Evolutionary conservation across 2,888 invertebrate genomes (phyloP).

Genomic region (Erpobdella octoculata): DNA sequence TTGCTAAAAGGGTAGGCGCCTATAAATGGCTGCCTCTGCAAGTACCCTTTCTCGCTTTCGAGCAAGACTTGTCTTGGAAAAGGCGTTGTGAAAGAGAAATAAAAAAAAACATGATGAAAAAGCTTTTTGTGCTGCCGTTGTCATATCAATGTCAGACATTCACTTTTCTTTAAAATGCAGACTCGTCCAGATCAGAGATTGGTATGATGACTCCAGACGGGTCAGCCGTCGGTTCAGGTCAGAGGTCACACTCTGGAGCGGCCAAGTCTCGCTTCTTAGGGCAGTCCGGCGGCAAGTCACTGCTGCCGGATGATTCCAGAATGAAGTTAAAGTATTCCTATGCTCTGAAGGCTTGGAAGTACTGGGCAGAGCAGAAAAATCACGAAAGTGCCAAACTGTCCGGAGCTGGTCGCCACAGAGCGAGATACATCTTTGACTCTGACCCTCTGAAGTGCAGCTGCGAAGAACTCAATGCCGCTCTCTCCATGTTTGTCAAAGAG

Average conservation of each 20-base stretch:
- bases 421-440: constrained; percentile 20
- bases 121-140: background rate
- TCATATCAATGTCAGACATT: background rate
- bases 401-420: background rate
- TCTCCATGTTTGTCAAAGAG: constrained; percentile 25
- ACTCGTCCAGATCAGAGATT: constrained; percentile 9
- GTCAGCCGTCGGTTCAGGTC: too few relatives aligned
- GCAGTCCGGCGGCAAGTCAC: background rate
- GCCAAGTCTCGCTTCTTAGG: background rate
- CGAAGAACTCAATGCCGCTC: constrained; percentile 15
- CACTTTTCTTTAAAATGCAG: background rate
- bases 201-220: background rate
- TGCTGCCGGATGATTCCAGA: constrained; percentile 22
- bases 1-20: too few relatives aligned
- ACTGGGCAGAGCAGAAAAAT: constrained; percentile 26
- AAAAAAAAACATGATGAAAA: background rate
- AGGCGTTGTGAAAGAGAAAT: background rate
- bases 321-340: constrained; percentile 29
- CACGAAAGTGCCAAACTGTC: constrained; percentile 10
- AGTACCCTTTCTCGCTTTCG: too few relatives aligned
- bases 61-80: too few relatives aligned
- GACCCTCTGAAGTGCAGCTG: constrained; percentile 18
- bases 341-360: constrained; percentile 26
- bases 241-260: too few relatives aligned
- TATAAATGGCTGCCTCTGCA: too few relatives aligned